phyloP scores from a whole-genome alignment of 2,113 vertebrate genomes.

The Oriolus oriolus region DNA sequence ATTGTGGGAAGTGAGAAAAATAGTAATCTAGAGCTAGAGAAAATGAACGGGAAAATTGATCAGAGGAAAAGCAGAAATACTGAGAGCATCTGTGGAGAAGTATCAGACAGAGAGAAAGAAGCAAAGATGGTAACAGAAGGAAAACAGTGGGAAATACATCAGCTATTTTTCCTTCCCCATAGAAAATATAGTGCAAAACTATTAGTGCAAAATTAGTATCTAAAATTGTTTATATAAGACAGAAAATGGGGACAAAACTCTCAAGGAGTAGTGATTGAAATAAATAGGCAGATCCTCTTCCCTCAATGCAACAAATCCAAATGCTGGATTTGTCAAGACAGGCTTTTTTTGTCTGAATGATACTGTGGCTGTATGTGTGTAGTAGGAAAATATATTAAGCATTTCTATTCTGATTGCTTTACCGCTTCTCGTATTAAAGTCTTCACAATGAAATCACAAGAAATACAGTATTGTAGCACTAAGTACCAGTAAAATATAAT shows the following conservation, averaged over 20 bases:
- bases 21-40: neutral
- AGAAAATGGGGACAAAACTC: neutral
- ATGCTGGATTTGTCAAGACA: neutral
- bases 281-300: neutral
- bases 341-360: neutral
- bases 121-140: neutral
- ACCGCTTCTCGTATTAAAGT: neutral
- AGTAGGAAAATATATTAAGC: neutral
- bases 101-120: neutral
- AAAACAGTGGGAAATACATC: neutral
- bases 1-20: neutral
- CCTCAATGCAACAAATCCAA: neutral
- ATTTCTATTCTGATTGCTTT: neutral
- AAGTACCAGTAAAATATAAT: neutral
- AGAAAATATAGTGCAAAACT: neutral
- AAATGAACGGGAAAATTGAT: slow-evolving; percentile 46
- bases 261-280: neutral
- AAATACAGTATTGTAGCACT: neutral
- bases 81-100: slow-evolving; percentile 9
- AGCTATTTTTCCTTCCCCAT: neutral
- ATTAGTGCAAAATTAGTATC: neutral
- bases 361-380: neutral
- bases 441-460: neutral
- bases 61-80: slow-evolving; percentile 40
- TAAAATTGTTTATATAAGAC: neutral